Evolutionary conservation across 1,140 invertebrate genomes (phyloP).

Genomic region (Tetragonula clypearis): DNA sequence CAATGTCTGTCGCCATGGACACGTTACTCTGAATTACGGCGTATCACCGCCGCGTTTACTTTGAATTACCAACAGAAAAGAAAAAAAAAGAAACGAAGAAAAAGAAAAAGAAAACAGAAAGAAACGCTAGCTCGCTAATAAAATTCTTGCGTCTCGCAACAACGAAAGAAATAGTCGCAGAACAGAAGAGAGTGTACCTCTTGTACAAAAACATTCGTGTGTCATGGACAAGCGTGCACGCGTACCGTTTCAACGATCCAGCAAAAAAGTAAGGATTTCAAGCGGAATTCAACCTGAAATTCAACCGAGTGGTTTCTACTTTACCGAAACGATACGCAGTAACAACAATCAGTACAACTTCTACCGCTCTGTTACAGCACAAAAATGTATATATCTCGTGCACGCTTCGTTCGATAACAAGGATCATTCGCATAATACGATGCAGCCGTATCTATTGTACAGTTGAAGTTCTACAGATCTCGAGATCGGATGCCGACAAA

Average conservation of each 20-base stretch:
- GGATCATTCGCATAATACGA: background rate
- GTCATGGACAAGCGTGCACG: conserved; percentile 27
- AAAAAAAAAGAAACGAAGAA: background rate
- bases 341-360: background rate
- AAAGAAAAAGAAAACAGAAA: no score
- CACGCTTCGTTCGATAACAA: conserved; percentile 15
- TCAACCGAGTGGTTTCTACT: background rate
- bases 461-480: background rate
- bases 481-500: background rate
- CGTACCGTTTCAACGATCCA: background rate
- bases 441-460: background rate
- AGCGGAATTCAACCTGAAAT: background rate
- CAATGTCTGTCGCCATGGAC: background rate
- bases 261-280: background rate
- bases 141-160: background rate
- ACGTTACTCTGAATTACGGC: background rate
- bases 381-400: background rate
- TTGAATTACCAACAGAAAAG: conserved; percentile 10
- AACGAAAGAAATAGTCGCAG: background rate
- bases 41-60: background rate
- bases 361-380: background rate
- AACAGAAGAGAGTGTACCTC: background rate
- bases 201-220: background rate
- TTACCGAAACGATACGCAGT: background rate
- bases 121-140: background rate